Percentiles rank a stretch among this genome's conserved stretches.
Evolutionary conservation across 92 coral and sea anemone species (phyloP).

Genomic region (Epizoanthus stellaris): DNA sequence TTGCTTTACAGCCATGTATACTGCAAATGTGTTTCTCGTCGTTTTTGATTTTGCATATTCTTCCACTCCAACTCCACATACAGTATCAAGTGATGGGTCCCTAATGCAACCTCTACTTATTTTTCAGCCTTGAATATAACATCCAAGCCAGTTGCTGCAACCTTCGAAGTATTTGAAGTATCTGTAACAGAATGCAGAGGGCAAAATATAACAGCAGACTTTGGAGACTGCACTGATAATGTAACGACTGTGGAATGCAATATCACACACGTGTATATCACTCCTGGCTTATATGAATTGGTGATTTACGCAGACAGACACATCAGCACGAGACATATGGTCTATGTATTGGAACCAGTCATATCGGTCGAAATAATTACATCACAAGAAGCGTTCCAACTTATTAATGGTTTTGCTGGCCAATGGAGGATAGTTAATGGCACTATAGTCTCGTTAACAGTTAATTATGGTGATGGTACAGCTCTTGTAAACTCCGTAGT

Average conservation of each 20-base stretch:
- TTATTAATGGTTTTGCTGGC: conserved; percentile 38
- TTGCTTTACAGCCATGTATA: no score
- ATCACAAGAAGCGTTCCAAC: conserved; percentile 13
- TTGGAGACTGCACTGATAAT: conserved; percentile 62
- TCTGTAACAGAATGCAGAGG: conserved; percentile 17
- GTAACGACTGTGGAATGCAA: conserved; percentile 42
- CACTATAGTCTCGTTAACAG: conserved; percentile 42
- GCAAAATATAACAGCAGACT: conserved; percentile 41
- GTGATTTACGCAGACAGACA: conserved; percentile 38
- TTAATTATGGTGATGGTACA: conserved; percentile 55
- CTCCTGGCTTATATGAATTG: conserved; percentile 61
- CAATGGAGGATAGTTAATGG: conserved; percentile 62
- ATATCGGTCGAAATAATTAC: conserved; percentile 30
- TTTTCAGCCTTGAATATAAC: conserved; percentile 26
- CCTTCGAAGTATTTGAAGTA: conserved; percentile 13
- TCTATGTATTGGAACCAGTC: conserved; percentile 53
- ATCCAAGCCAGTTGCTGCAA: not conserved
- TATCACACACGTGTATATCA: conserved; percentile 56
- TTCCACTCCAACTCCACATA: no score
- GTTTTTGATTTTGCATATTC: no score
- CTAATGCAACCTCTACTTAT: no score
- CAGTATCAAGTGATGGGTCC: no score
- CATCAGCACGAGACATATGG: not conserved
- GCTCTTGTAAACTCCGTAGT: not conserved
- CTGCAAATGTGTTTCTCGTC: no score